Percentiles rank a stretch among this genome's conserved stretches.
Evolutionary conservation across 30 jellyfish, hydroid and myxozoan species (phyloP).

Genomic region (Catostylus mosaicus): DNA sequence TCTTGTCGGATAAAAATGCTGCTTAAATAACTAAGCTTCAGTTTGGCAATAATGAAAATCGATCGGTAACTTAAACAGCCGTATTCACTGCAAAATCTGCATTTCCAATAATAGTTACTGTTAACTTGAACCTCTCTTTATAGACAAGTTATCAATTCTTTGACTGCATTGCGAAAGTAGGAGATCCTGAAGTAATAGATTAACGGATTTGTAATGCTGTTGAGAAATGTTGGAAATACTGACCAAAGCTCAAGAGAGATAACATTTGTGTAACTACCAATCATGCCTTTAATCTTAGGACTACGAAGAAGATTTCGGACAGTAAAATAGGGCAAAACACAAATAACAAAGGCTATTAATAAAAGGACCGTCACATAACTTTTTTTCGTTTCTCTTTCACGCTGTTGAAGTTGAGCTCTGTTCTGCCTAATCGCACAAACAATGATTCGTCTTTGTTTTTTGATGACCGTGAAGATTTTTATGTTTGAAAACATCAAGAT

Average conservation of each 20-base stretch:
- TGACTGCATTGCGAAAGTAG: conserved; percentile 16
- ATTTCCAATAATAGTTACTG: too few relatives aligned
- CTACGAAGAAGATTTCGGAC: not conserved
- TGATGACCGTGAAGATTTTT: not conserved
- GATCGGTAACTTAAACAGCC: too few relatives aligned
- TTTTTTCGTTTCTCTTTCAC: not conserved
- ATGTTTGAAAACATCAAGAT: not conserved
- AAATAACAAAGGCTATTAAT: not conserved
- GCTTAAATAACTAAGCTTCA: too few relatives aligned
- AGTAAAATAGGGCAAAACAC: not conserved
- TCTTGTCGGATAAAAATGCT: too few relatives aligned
- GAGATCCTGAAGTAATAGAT: conserved; percentile 10
- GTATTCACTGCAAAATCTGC: too few relatives aligned
- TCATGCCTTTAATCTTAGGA: not conserved
- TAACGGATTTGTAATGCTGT: conserved; percentile 18
- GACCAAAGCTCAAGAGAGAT: too few relatives aligned
- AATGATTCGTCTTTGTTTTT: not conserved
- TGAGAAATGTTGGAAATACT: not conserved
- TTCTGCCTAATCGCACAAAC: not conserved
- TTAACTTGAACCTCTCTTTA: not conserved
- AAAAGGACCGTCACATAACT: not conserved
- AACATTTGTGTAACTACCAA: too few relatives aligned
- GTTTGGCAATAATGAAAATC: too few relatives aligned
- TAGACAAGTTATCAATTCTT: not conserved
- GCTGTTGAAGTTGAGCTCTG: not conserved